Evolutionary conservation across 2,888 invertebrate genomes (phyloP), one percentile per base, ranked within the genome.

Genomic region (Drosophila melanosoma): DNA sequence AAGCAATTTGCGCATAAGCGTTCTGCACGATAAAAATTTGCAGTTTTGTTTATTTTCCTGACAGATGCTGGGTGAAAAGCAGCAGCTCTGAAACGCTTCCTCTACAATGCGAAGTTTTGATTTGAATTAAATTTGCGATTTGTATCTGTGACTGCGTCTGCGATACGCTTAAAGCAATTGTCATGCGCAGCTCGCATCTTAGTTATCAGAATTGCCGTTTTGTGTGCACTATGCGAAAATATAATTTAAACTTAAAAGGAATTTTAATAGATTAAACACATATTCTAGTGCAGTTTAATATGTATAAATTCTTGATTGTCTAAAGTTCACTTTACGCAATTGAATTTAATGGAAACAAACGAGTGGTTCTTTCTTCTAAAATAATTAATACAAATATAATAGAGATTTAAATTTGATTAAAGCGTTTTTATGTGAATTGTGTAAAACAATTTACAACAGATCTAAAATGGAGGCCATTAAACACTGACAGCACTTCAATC

Each of bases 31-130:
- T 87, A 87, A 87, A 90, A 90, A 90, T 89, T 87, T 81, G 79
- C 89, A 90, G 90, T 89, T 90, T 82, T 89, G 90, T 89, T 90
- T 90, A 90, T 90, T 90, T 89, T 85, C 73, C 83, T 85, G 90
- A 85, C 90, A 89, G 89, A 83, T 87, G 80, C 76, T 81, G 76
- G 42, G 62, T 74, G 67, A 74, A 69, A 67, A 71, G 35, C 29
- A 57, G 29, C 76, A 51, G 74, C 77, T 69, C 58, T 69, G 68
- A 64, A 69, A 79, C 74, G 71, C 75, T 67, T 64, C 63, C 53
- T 70, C 53, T 52, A 65, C 57, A 15, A 36, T 56, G 58, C 48
- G 54, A 78, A 70, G 64, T 80, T 83, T 77, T 78, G 72, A 69
- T 79, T 75, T 70, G 89, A 89, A 87, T 85, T 87, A 83, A 76